phyloP scores from a whole-genome alignment of 2,113 vertebrate genomes.

The Sphyrna mokarran region DNA sequence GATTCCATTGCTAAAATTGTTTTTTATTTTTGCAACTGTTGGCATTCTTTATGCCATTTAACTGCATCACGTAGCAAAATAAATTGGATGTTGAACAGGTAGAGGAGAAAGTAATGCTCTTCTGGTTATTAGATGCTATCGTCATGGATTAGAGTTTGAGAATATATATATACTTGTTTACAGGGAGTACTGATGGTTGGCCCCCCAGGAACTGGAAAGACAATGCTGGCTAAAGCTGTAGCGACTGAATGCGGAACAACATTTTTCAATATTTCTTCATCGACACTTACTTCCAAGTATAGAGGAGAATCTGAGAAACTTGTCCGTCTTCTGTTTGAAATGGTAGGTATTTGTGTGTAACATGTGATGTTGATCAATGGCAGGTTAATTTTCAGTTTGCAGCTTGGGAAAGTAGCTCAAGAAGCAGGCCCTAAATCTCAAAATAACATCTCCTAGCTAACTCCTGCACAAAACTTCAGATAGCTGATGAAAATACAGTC shows the following conservation, averaged over 20 bases:
- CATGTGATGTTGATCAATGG: neutral
- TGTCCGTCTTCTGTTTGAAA: slow-evolving; percentile 93
- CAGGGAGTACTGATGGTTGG: slow-evolving; percentile 97
- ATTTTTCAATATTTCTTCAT: slow-evolving; percentile 95
- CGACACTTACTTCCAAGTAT: slow-evolving; percentile 95
- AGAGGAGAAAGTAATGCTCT: neutral
- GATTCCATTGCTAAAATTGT: neutral
- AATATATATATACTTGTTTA: slow-evolving; percentile 38
- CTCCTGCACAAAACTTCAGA: neutral
- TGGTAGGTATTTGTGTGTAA: slow-evolving; percentile 60
- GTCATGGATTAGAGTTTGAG: neutral
- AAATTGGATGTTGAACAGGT: neutral
- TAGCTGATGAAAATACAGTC: neutral
- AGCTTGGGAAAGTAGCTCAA: neutral
- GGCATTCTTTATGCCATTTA: neutral
- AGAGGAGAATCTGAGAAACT: slow-evolving; percentile 96
- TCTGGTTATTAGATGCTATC: neutral
- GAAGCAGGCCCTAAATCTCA: neutral
- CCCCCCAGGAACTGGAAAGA: slow-evolving; percentile 93
- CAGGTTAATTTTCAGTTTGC: neutral
- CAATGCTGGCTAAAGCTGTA: slow-evolving; percentile 90
- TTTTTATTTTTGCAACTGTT: neutral
- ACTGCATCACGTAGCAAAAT: neutral
- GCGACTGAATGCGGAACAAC: slow-evolving; percentile 96
- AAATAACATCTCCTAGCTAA: neutral